These are phyloP conservation scores for Felis catus DNA, from an alignment of 2,113 vertebrate genomes.

Conservation along the genomic window DNA sequence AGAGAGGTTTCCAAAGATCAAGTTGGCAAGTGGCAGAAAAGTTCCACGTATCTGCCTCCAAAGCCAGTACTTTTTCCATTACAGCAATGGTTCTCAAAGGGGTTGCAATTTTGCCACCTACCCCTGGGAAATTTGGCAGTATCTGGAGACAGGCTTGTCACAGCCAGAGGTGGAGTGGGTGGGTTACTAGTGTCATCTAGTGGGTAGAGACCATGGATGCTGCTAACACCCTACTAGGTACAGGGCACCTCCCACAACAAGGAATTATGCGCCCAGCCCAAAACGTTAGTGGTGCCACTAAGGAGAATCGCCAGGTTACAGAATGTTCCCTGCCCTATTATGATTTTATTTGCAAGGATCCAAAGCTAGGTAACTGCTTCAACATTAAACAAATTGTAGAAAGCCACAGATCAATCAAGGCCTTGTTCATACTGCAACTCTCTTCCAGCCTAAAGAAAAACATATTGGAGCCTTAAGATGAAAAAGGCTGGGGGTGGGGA, in stretches of 20 bases:
- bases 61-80: neutral
- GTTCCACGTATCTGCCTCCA: neutral
- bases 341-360: neutral
- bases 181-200: neutral
- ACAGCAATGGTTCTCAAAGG: neutral
- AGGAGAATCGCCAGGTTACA: neutral
- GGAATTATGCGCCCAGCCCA: neutral
- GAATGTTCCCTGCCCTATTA: neutral
- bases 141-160: neutral
- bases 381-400: neutral
- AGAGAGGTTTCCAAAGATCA: neutral
- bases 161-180: neutral
- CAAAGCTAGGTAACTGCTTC: neutral
- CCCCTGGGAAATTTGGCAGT: neutral
- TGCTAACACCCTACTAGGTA: neutral
- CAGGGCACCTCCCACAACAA: neutral
- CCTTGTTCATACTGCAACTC: neutral
- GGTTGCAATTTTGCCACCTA: neutral
- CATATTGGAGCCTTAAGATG: neutral
- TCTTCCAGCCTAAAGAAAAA: neutral
- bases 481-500: fast-evolving
- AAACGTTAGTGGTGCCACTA: neutral
- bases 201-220: neutral
- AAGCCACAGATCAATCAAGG: neutral
- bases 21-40: neutral